Evolutionary conservation across 2,888 invertebrate species (phyloP), one percentile per base, ranked within the genome.

Genomic region (Parnassius orleans): DNA sequence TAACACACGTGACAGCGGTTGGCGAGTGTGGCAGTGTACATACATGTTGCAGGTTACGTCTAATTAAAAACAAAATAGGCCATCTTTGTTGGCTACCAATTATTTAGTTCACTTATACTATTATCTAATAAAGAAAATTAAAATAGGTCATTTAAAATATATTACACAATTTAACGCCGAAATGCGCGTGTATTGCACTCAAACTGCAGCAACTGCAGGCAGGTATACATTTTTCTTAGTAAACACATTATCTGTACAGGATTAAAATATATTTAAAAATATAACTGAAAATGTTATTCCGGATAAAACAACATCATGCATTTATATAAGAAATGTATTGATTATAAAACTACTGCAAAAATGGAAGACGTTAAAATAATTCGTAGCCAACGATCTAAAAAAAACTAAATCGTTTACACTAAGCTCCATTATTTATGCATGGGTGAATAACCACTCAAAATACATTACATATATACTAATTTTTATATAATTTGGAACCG

Each of bases 361-460:
- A 84, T 90, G 90, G 90, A 91, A 91, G 90, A 91, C 90, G 78
- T 80, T 77, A 79, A 87, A 90, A 90, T 90, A 90, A 91, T 90
- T 90, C 84, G 90, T 90, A 91, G 90, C 90, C 90, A 91, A 91
- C 90, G 77, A 75, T 76, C 76, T 82, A 83, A 73, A 71, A 78
- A n/a, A 80, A 63, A 63, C 60, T 60, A 81, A 83, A 83, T 67
- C 66, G 69, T 77, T 80, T 74, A 68, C 66, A 70, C 81, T 83
- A 84, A 83, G 79, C 83, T 83, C 83, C 72, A 61, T 61, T 74
- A 72, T 77, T 76, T 75, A 79, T 77, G 77, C 76, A 73, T 72
- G 72, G 75, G 66, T 75, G 69, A 69, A 74, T 59, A 65, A 60
- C 65, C 65, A 66, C 65, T 57, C 57, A 63, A 67, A 67, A 62